phyloP scores from a whole-genome alignment of 2,113 vertebrate genomes.

The Stegostoma tigrinum region DNA sequence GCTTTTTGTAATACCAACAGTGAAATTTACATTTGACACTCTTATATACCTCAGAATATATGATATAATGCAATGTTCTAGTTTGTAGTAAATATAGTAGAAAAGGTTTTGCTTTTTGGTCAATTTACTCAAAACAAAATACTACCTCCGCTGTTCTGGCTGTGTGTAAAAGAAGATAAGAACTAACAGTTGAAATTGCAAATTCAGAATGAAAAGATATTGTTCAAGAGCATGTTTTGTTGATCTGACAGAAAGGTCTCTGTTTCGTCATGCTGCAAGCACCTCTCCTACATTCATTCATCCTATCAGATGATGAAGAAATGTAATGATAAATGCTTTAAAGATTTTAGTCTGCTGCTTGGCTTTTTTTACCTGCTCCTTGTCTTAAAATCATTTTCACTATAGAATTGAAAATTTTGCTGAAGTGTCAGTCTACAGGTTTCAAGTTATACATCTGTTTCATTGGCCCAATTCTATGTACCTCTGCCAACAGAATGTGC shows the following conservation, averaged over 20 bases:
- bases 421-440: not conserved
- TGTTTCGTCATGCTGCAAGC: not conserved
- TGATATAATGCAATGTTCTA: not conserved
- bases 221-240: not conserved
- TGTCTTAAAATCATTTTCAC: not conserved
- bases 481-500: not conserved
- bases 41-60: not conserved
- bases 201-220: not conserved
- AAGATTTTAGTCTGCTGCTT: not conserved
- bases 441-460: not conserved
- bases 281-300: not conserved
- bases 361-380: not conserved
- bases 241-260: not conserved
- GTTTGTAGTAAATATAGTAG: not conserved
- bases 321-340: not conserved
- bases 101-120: not conserved
- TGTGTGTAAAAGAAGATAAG: not conserved
- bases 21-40: not conserved
- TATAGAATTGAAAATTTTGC: not conserved
- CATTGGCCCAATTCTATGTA: not conserved
- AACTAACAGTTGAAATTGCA: not conserved
- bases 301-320: not conserved
- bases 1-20: not conserved
- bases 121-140: not conserved
- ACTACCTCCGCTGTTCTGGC: not conserved